Evolutionary conservation across 2,888 invertebrate species (phyloP), one percentile per base, ranked within the genome.

Genomic region (Schizaphis graminum): DNA sequence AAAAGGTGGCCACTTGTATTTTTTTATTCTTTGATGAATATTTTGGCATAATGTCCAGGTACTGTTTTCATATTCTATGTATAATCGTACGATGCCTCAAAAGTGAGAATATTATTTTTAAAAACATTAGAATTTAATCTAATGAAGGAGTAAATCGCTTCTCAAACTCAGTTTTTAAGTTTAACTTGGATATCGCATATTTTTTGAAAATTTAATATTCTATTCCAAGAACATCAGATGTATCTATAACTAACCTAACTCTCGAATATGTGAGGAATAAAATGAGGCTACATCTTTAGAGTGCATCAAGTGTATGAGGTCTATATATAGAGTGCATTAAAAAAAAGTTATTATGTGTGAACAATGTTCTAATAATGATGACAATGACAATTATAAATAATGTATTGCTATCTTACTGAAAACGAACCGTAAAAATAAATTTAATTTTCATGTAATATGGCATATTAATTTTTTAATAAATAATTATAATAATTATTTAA

Each of bases 11-110:
- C 95, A 84, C 84, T 95, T 61, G 94, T 94, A 44, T 56, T 95
- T 67, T 95, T 95, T 92, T 95, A 95, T 91, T 93, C 94, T 41
- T 94, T 95, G 93, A 87, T 95, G 94, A 95, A 95, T 94, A 95
- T 95, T 89, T 95, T 41, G 95, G 95, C 24, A 95, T 44, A 95
- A 95, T 94, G 91, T 95, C 1, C 89, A 94, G 87, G 94, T 95
- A 61, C 95, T 95, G 86, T 95, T 91, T 90, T 86, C 86, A 47
- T 86, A 86, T 13, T 86, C 26, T 28, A 86, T 49, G 92, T 91
- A 77, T 28, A 44, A 86, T 24, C n/a, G n/a, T n/a, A n/a, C n/a
- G 13, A 86, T 28, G 44, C 35, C 2, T 24, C 28, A 13, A 11
- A 26, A 57, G 26, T 57, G 57, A 56, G 56, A 57, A 57, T 24